Percentiles rank a stretch among this genome's conserved stretches.
Conservation (phyloP, 2,888 invertebrate genomes). For the Callyntrura sp. region DNA sequence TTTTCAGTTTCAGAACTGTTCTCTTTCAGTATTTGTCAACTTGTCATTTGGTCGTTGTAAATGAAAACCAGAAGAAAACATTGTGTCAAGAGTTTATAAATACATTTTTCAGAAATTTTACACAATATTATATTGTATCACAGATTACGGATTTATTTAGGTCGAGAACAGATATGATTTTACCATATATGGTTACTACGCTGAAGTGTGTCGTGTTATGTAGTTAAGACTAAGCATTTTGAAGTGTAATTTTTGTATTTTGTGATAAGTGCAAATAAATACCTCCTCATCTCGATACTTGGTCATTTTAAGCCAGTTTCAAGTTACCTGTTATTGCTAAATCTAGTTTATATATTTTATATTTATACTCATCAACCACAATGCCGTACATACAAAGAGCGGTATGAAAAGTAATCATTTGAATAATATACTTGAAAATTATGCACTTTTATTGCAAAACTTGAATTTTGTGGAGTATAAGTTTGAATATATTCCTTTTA, state of each 20-base stretch:
- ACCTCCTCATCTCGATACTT: too few relatives aligned
- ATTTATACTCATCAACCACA: neutral
- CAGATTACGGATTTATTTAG: too few relatives aligned
- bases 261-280: neutral
- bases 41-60: neutral
- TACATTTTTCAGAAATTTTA: neutral
- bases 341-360: neutral
- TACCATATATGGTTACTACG: neutral
- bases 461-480: neutral
- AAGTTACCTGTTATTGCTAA: neutral
- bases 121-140: neutral
- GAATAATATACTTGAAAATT: neutral
- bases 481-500: neutral
- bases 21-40: neutral
- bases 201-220: neutral
- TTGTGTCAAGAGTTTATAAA: neutral
- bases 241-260: neutral
- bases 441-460: neutral
- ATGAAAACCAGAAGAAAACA: neutral
- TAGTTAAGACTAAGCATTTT: neutral
- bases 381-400: constrained; percentile 68
- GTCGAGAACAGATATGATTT: too few relatives aligned
- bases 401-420: constrained; percentile 50
- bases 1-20: neutral
- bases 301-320: too few relatives aligned